Conservation (phyloP, 2,888 invertebrate genomes). For the Drosophila nigricruria region DNA sequence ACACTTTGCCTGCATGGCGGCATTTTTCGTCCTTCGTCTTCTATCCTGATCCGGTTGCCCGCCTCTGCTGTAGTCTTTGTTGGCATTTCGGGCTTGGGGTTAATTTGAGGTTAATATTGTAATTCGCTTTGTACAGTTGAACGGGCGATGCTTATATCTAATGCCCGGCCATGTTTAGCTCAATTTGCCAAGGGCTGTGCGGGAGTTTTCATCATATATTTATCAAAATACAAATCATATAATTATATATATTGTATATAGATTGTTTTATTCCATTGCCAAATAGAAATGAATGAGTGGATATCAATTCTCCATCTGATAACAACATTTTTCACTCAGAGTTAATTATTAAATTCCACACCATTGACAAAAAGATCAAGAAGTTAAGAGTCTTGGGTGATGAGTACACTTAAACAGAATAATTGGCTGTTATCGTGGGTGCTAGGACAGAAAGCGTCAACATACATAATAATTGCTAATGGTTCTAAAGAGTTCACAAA, state of each 20-base stretch:
- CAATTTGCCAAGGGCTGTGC: constrained; percentile 30
- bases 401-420: constrained; percentile 2
- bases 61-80: constrained; percentile 5
- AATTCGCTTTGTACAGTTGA: constrained; percentile 36
- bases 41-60: background rate
- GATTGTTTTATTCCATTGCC: no score
- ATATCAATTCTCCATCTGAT: no score
- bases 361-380: background rate
- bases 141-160: constrained; percentile 33
- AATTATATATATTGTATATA: no score
- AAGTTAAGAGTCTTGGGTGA: background rate
- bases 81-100: constrained; percentile 27
- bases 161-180: constrained; percentile 29
- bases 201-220: background rate
- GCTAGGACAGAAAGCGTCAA: constrained; percentile 17
- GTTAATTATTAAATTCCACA: background rate
- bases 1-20: constrained; percentile 31
- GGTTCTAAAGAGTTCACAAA: constrained; percentile 38
- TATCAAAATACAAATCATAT: background rate
- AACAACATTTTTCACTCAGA: background rate
- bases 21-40: background rate
- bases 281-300: background rate
- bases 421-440: constrained; percentile 19
- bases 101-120: constrained; percentile 35
- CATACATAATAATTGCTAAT: constrained; percentile 46